phyloP scores from a whole-genome alignment of 2,113 vertebrate species.

The Lepisosteus oculatus region DNA sequence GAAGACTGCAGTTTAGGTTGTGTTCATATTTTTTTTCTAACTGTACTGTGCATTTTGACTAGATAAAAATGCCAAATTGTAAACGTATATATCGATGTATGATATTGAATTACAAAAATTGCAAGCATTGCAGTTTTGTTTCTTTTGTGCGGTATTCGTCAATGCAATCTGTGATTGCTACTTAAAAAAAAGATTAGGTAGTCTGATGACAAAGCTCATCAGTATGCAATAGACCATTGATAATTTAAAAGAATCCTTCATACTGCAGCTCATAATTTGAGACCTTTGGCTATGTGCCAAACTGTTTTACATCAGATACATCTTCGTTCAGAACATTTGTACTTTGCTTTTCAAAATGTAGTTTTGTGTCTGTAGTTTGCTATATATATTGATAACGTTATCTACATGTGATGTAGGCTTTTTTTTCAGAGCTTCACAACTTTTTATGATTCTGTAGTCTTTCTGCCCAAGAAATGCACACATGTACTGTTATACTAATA shows the following conservation, averaged over 20 bases:
- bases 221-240: constrained; percentile 45
- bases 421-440: background rate
- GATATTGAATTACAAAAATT: background rate
- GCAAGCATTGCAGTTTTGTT: constrained; percentile 45
- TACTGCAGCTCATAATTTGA: constrained; percentile 46
- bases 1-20: constrained; percentile 42
- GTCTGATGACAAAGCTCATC: constrained; percentile 54
- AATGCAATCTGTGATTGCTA: constrained; percentile 81
- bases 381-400: background rate
- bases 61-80: constrained; percentile 56
- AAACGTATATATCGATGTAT: background rate
- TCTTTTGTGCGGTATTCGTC: constrained; percentile 49
- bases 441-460: background rate
- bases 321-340: constrained; percentile 24
- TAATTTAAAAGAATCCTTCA: constrained; percentile 49
- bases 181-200: constrained; percentile 56
- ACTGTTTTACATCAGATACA: constrained; percentile 41
- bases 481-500: background rate
- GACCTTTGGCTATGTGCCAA: constrained; percentile 68
- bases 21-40: constrained; percentile 6
- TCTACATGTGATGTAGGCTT: background rate
- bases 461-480: background rate
- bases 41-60: constrained; percentile 14
- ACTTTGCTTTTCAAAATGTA: background rate
- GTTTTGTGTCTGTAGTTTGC: background rate